These are phyloP conservation scores for Guaruba guarouba DNA, from an alignment of 2,113 vertebrate species.

Conservation along the genomic window DNA sequence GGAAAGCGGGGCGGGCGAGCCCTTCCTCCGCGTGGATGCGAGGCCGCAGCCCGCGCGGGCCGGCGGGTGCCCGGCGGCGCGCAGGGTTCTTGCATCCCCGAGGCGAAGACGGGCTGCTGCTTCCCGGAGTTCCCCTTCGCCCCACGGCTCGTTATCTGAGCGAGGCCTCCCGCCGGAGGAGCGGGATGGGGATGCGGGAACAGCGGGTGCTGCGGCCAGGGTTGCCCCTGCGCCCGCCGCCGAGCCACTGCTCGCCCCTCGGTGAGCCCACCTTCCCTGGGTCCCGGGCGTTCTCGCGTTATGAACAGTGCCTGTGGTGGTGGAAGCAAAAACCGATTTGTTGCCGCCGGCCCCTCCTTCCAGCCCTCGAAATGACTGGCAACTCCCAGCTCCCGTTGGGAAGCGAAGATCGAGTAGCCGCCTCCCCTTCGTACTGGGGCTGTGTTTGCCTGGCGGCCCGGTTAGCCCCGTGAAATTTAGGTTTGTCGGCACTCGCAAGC, in stretches of 20 bases:
- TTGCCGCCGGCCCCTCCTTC: slow-evolving; percentile 55
- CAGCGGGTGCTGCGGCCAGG: not conserved
- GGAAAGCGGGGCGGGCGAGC: not conserved
- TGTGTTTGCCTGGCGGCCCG: not conserved
- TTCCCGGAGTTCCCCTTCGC: not conserved
- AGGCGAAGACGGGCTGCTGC: not conserved
- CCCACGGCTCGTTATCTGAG: not conserved
- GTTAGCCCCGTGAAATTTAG: too few species aligned
- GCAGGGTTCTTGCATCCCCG: not conserved
- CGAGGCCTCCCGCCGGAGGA: not conserved
- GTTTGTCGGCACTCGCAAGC: fast-evolving
- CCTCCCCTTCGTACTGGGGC: not conserved
- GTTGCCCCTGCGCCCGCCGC: not conserved
- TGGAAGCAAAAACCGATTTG: slow-evolving; percentile 50
- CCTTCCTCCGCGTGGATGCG: not conserved
- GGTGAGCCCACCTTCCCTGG: not conserved
- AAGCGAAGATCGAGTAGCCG: not conserved
- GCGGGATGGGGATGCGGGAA: not conserved
- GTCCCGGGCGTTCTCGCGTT: slow-evolving; percentile 10
- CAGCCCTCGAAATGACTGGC: slow-evolving; percentile 30
- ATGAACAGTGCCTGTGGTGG: not conserved
- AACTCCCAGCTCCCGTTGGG: not conserved
- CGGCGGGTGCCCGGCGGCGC: not conserved
- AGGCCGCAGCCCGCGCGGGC: not conserved
- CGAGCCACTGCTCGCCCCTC: not conserved